A percentile compares a stretch with the other conserved stretches of the same genome.
phyloP scores from a whole-genome alignment of 2,888 invertebrate genomes.

The Chaetoderma sp. region DNA sequence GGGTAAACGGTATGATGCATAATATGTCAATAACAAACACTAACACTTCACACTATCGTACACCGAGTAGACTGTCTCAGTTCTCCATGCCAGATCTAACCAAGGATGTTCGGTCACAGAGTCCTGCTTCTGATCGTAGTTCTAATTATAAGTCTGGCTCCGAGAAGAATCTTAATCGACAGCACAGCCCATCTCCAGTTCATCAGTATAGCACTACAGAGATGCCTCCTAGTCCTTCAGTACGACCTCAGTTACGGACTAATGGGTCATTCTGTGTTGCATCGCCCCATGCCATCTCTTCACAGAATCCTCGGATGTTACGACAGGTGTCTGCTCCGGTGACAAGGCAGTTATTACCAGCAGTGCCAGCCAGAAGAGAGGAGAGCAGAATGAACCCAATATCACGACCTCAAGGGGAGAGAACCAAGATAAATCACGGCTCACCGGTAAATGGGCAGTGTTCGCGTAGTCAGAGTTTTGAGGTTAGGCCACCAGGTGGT shows the following conservation, averaged over 20 bases:
- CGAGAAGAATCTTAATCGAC: conserved; percentile 56
- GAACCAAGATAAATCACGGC: no score
- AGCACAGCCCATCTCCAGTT: conserved; percentile 4
- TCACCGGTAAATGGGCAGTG: conserved; percentile 43
- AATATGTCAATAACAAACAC: conserved; percentile 28
- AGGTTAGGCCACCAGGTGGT: conserved; percentile 47
- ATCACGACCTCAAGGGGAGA: conserved; percentile 51
- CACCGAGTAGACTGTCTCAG: conserved; percentile 56
- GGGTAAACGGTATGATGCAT: conserved; percentile 53
- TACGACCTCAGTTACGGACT: not conserved
- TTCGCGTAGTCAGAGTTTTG: conserved; percentile 59
- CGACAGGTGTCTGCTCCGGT: conserved; percentile 3
- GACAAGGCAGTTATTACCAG: conserved; percentile 7
- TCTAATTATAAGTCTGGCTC: conserved; percentile 50
- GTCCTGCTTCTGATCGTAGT: conserved; percentile 37
- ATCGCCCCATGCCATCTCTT: conserved; percentile 8
- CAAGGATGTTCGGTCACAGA: conserved; percentile 41
- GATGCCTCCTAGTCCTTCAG: not conserved
- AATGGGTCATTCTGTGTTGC: not conserved
- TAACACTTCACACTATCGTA: no score
- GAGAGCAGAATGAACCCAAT: conserved; percentile 63
- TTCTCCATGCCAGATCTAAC: conserved; percentile 68
- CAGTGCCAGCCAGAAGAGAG: conserved; percentile 37
- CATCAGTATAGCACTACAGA: not conserved
- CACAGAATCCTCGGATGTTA: conserved; percentile 19